Evolutionary conservation across 1,140 invertebrate genomes (phyloP).

Genomic region (Bombus terrestris): DNA sequence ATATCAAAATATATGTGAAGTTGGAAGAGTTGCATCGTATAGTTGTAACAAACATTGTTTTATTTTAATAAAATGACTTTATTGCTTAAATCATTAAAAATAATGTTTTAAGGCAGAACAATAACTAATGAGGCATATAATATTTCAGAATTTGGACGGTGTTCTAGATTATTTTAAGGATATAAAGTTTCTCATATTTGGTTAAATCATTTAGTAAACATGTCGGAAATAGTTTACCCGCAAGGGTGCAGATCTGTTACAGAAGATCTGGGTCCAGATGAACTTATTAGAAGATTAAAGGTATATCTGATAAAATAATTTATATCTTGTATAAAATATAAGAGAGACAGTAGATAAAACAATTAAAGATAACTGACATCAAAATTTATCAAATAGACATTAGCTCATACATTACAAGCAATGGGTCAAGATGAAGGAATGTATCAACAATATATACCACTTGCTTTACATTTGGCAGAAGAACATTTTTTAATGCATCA

Average conservation of each 20-base stretch:
- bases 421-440: constrained; percentile 97
- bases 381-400: constrained; percentile 83
- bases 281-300: constrained; percentile 96
- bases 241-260: constrained; percentile 93
- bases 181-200: constrained; percentile 58
- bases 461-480: constrained; percentile 96
- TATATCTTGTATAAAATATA: background rate
- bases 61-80: constrained; percentile 1
- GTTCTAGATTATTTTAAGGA: constrained; percentile 73
- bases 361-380: constrained; percentile 8
- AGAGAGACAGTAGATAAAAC: background rate
- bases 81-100: background rate
- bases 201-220: constrained; percentile 71
- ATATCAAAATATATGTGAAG: background rate
- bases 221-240: constrained; percentile 93
- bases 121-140: constrained; percentile 16
- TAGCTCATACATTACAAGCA: constrained; percentile 96
- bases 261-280: constrained; percentile 97
- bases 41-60: background rate
- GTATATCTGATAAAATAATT: constrained; percentile 79
- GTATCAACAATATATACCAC: constrained; percentile 95
- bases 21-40: background rate
- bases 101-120: background rate
- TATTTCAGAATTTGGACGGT: constrained; percentile 80
- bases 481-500: constrained; percentile 95